Evolutionary conservation across 1,140 invertebrate species (phyloP).

Genomic region (Polyergus mexicanus): DNA sequence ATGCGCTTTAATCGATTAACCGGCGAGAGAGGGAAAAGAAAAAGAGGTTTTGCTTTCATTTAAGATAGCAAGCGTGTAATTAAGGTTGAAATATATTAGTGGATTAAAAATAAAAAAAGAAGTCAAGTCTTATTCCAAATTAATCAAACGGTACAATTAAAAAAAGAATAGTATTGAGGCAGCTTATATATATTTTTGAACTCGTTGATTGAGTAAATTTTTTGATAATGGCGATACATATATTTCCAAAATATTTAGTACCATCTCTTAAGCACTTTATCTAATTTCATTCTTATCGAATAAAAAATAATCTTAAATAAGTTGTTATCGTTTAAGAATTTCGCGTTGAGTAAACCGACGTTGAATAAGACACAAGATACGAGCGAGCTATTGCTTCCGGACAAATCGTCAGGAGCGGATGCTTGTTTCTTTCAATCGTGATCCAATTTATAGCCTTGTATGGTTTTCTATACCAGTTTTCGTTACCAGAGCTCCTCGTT

Average conservation of each 20-base stretch:
- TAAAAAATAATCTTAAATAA: neutral
- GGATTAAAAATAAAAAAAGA: conserved; percentile 18
- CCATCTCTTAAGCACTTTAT: neutral
- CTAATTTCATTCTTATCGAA: neutral
- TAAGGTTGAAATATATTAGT: neutral
- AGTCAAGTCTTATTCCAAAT: neutral
- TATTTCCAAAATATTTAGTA: neutral
- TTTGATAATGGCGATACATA: neutral
- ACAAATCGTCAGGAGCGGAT: conserved; percentile 40
- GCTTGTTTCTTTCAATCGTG: conserved; percentile 3
- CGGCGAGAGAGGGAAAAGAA: neutral
- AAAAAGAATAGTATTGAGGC: too few relatives aligned
- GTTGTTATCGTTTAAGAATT: neutral
- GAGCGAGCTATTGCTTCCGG: conserved; percentile 33
- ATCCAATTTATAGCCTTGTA: conserved; percentile 32
- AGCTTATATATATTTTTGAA: too few relatives aligned
- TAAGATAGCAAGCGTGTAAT: conserved; percentile 14
- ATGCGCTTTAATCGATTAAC: conserved; percentile 41
- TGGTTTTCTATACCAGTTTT: neutral
- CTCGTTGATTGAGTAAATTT: neutral
- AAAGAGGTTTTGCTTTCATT: conserved; percentile 5
- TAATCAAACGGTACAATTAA: neutral
- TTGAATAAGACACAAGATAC: neutral
- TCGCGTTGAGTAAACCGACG: conserved; percentile 18
- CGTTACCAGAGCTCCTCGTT: neutral